phyloP scores from a whole-genome alignment of 2,888 invertebrate genomes.

The Coleophora flavipennella region DNA sequence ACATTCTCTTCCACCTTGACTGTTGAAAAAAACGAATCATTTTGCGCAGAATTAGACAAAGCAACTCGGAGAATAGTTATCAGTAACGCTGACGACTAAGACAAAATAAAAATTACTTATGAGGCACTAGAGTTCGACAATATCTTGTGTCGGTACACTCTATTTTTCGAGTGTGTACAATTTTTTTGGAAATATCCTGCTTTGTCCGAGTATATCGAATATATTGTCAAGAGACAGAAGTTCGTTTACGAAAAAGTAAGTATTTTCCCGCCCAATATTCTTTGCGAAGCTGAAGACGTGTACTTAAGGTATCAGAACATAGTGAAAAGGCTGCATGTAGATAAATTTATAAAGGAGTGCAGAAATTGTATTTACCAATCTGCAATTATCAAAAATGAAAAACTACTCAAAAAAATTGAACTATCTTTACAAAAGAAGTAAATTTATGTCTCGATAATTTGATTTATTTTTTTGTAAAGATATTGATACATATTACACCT shows the following conservation, averaged over 20 bases:
- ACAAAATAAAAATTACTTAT: conserved; percentile 15
- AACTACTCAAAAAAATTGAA: conserved; percentile 14
- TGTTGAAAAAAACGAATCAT: conserved; percentile 21
- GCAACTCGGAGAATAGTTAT: conserved; percentile 19
- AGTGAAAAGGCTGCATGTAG: conserved; percentile 12
- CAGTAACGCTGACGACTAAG: conserved; percentile 13
- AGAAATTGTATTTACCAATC: conserved; percentile 12
- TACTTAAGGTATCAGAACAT: conserved; percentile 12
- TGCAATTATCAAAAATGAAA: conserved; percentile 21
- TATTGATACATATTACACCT: neutral
- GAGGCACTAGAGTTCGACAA: conserved; percentile 18
- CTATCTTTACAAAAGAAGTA: conserved; percentile 16
- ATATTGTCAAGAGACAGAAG: conserved; percentile 15
- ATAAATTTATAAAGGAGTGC: conserved; percentile 14
- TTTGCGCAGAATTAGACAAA: conserved; percentile 21
- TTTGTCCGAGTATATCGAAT: conserved; percentile 16
- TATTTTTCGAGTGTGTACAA: conserved; percentile 15
- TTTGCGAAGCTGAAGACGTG: conserved; percentile 1
- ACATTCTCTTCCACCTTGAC: conserved; percentile 25
- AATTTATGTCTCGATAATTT: conserved; percentile 18
- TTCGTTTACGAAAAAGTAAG: conserved; percentile 8
- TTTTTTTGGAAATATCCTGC: conserved; percentile 7
- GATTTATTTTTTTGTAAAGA: conserved; percentile 12
- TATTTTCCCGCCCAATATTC: conserved; percentile 10
- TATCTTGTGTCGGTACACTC: conserved; percentile 16